Evolutionary conservation across 2,888 invertebrate genomes (phyloP).

Genomic region (Idaea aversata): DNA sequence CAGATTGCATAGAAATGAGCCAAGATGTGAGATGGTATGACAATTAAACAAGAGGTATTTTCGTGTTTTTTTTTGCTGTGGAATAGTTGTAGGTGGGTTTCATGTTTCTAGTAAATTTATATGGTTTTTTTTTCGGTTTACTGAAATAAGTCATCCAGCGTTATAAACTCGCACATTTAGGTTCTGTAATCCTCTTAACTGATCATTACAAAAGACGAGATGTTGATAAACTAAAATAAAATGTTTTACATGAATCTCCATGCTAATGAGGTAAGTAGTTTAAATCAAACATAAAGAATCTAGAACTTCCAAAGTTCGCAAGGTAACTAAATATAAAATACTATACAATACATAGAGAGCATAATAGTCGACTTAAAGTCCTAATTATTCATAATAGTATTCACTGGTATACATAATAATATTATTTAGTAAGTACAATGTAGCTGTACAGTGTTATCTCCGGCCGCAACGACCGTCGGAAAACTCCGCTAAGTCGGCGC

Average conservation of each 20-base stretch:
- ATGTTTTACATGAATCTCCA: conserved; percentile 63
- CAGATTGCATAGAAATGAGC: too few relatives aligned
- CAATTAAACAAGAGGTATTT: too few relatives aligned
- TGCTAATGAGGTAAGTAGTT: conserved; percentile 73
- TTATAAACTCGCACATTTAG: neutral
- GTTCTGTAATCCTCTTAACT: neutral
- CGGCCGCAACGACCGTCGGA: conserved; percentile 30
- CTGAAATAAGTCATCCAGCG: too few relatives aligned
- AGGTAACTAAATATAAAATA: conserved; percentile 74
- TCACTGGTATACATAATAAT: conserved; percentile 66
- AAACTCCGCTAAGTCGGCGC: neutral
- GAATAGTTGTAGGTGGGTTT: too few relatives aligned
- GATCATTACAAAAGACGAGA: conserved; percentile 38
- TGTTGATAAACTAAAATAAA: conserved; percentile 35
- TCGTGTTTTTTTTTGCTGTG: too few relatives aligned
- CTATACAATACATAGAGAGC: conserved; percentile 39
- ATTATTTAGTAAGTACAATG: conserved; percentile 39
- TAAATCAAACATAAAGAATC: conserved; percentile 53
- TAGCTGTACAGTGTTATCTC: conserved; percentile 45
- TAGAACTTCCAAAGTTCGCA: conserved; percentile 75
- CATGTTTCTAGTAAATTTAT: too few relatives aligned
- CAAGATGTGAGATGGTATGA: too few relatives aligned
- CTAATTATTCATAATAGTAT: conserved; percentile 51
- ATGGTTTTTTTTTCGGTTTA: too few relatives aligned
- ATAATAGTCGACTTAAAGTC: conserved; percentile 72